phyloP scores from a whole-genome alignment of 2,888 invertebrate species.

The Cryptocephalus moraei region DNA sequence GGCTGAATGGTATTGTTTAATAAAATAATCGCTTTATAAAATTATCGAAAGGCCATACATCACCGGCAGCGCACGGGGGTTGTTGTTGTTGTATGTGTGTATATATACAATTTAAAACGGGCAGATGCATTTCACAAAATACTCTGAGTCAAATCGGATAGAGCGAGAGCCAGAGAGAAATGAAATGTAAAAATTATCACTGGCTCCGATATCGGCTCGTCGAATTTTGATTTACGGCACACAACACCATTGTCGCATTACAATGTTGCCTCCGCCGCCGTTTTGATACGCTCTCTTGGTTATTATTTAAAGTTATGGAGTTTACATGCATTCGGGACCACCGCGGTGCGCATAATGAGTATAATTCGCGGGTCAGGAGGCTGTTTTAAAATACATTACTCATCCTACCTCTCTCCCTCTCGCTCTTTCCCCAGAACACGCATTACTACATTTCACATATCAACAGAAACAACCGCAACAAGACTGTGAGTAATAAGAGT shows the following conservation, averaged over 20 bases:
- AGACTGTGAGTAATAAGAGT: too few relatives aligned
- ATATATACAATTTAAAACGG: conserved; percentile 28
- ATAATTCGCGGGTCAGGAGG: conserved; percentile 21
- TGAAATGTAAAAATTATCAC: conserved; percentile 32
- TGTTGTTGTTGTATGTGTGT: too few relatives aligned
- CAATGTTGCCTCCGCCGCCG: conserved; percentile 16
- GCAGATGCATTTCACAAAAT: conserved; percentile 36
- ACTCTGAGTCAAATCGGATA: conserved; percentile 30
- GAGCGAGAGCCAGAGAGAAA: conserved; percentile 11
- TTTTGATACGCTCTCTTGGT: conserved; percentile 11
- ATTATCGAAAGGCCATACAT: conserved; percentile 35
- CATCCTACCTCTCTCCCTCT: conserved; percentile 11
- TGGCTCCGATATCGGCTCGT: conserved; percentile 26
- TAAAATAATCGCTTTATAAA: conserved; percentile 35
- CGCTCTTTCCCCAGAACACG: too few relatives aligned
- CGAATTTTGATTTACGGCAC: conserved; percentile 33
- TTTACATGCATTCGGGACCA: conserved; percentile 15
- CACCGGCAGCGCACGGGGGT: conserved; percentile 15
- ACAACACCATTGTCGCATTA: conserved; percentile 33
- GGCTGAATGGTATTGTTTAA: conserved; percentile 29
- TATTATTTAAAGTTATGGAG: conserved; percentile 17
- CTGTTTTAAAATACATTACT: conserved; percentile 31
- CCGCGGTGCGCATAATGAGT: conserved; percentile 13
- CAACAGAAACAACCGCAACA: too few relatives aligned
- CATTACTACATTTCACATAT: too few relatives aligned